These are phyloP conservation scores for Diprion similis DNA, from an alignment of 1,140 invertebrate species.

Conservation along the genomic window DNA sequence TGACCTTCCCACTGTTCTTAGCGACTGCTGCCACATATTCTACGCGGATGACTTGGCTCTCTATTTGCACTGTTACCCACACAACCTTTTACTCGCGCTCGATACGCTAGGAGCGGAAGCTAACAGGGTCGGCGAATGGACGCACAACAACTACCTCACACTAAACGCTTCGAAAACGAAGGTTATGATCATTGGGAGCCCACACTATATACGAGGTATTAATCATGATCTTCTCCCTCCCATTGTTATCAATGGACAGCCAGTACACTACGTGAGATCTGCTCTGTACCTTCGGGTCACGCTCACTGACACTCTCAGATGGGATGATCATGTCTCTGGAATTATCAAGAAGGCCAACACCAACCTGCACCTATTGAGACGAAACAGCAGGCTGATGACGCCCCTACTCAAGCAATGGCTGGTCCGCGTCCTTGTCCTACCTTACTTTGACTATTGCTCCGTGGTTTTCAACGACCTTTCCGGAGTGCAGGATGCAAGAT, in stretches of 20 bases:
- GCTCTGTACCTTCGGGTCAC: neutral
- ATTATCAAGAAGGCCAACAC: neutral
- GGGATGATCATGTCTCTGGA: neutral
- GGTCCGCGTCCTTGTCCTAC: neutral
- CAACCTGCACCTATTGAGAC: neutral
- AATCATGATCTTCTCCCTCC: no score
- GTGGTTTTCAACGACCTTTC: neutral
- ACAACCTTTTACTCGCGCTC: no score
- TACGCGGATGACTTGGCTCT: no score
- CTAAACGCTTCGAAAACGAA: neutral
- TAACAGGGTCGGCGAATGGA: no score
- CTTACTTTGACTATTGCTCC: conserved; percentile 9
- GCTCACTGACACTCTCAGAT: neutral
- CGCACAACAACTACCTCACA: neutral
- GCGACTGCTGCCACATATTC: no score
- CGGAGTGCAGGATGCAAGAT: neutral
- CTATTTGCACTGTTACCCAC: no score
- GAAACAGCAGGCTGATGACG: neutral
- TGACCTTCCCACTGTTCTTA: neutral
- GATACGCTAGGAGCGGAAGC: no score
- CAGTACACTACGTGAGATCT: neutral
- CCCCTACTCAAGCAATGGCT: neutral
- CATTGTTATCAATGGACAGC: no score
- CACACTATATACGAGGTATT: neutral
- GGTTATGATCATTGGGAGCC: neutral